Base-by-base conservation (phyloP, 2,888 invertebrate species). In the Drosophila atripex region DNA sequence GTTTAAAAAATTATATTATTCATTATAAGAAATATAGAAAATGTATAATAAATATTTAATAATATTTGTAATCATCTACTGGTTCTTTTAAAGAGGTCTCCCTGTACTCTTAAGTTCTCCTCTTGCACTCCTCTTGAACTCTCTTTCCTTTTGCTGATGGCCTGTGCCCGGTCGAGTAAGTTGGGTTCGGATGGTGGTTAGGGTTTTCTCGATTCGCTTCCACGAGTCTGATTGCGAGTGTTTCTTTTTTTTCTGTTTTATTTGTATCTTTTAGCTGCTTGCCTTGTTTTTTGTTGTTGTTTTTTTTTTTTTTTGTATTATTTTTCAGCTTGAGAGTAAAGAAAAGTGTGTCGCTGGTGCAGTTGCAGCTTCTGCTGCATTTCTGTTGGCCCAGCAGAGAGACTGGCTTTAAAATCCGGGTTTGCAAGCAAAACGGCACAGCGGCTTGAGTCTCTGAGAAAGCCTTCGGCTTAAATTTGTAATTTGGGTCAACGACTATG, bases 331-430 rank as follows among this genome's bases (percentile, higher is more conserved):
- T 39, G 39, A 32, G 35, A 45, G 49, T 12, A 25, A 56, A 52
- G 58, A 68, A 70, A 70, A 57, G 49, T 57, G 52, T 73, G 64
- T 56, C 75, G 21, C 6, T 73, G 64, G 54, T 73, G 73, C 75
- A 68, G 60, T 73, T 65, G 86, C 78, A 71, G 76, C 65, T 63
- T 59, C 52, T 75, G 84, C 87, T 46, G 56, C 52, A 49, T 86
- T 90, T 80, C 90, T 89, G 89, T 59, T 83, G 83, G 83, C 89
- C 89, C 89, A 85, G 87, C 84, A 88, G 56, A 71, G 78, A 66
- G 71, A 90, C 87, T 90, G 88, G 87, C 85, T 88, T 87, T 85
- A 79, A 90, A 90, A 90, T 89, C 89, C 89, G 89, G 89, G 89
- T 89, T 89, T 86, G 80, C 65, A 73, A 76, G 76, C 52, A 35